Evolutionary conservation across 1,140 invertebrate genomes (phyloP).

Genomic region (Musca vetustissima): DNA sequence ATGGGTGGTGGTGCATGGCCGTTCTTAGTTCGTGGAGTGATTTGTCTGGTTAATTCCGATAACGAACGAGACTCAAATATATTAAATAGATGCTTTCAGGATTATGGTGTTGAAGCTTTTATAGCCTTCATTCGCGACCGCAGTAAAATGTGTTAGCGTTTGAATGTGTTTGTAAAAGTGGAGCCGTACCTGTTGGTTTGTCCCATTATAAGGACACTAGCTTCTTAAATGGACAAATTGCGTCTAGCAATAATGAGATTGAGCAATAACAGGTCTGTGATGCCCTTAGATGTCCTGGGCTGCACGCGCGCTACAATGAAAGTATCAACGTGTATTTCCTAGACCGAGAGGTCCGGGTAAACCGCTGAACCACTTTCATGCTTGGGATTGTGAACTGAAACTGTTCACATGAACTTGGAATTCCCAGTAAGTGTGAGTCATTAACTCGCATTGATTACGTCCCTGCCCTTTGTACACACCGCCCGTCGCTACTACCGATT

Average conservation of each 20-base stretch:
- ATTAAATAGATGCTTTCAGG: too few species aligned
- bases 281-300: slow-evolving; percentile 30
- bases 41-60: too few species aligned
- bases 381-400: slow-evolving; percentile 80
- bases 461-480: slow-evolving; percentile 82
- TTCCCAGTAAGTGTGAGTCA: too few species aligned
- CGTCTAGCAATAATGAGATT: slow-evolving; percentile 30
- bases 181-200: slow-evolving; percentile 27
- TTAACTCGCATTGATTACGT: slow-evolving; percentile 84
- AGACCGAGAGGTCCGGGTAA: slow-evolving; percentile 70
- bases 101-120: too few species aligned
- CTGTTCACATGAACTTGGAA: too few species aligned
- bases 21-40: too few species aligned
- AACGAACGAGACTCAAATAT: too few species aligned
- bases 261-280: slow-evolving; percentile 31
- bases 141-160: too few species aligned
- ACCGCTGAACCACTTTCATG: slow-evolving; percentile 75
- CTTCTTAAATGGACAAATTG: slow-evolving; percentile 28
- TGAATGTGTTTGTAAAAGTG: too few species aligned
- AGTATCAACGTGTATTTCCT: slow-evolving; percentile 59
- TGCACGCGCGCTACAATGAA: slow-evolving; percentile 31
- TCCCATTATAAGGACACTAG: slow-evolving; percentile 26
- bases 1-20: too few species aligned
- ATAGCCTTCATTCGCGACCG: too few species aligned
- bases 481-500: slow-evolving; percentile 89